Base-by-base conservation (phyloP, 2,113 vertebrate genomes). In the Pterocles gutturalis region DNA sequence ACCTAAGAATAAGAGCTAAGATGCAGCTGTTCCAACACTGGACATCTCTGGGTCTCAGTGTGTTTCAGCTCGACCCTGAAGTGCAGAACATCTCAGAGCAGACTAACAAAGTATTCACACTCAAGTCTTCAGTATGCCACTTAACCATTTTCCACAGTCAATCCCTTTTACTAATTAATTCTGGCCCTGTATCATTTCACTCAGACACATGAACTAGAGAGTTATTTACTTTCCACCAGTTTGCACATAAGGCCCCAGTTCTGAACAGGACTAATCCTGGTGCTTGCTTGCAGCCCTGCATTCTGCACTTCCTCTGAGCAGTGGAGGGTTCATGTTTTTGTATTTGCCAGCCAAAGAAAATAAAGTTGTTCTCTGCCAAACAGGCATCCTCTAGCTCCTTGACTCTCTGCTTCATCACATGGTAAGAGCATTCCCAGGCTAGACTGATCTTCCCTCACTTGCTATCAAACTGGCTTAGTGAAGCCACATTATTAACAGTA, bases 11-110 rank as follows among this genome's bases (percentile, higher is more conserved):
- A 80, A 91, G 93, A 94, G 84, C 54, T 94, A 86, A 95, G 95
- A 92, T 93, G 96, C 96, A 98, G 97, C 97, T 98, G 97, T 98
- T 98, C 95, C 94, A 97, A 97, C 92, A 97, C 11, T 92, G 88
- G 82, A 76, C 89, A 95, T 90, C 95, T 94, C 89, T 93, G 85
- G 72, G 86, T 80, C 69, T 83, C 91, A 8, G 8, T 91, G 73
- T 79, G 94, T 77, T 93, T 91, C 1, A 0, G 48, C 81, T 79
- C 33, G 0, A 72, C 51, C 61, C 89, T 72, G 78, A 85, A 82
- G 84, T 31, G 66, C 61, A 43, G 86, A 45, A 91, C 83, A 80
- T 69, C 77, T 87, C 22, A 17, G 81, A 83, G 73, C 9, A 71
- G n/a, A 34, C 57, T 61, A 69, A 94, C 29, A 58, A 89, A 87